Percentiles rank a stretch among this genome's conserved stretches.
Evolutionary conservation across 2,888 invertebrate species (phyloP).

Genomic region (Eupeodes luniger): DNA sequence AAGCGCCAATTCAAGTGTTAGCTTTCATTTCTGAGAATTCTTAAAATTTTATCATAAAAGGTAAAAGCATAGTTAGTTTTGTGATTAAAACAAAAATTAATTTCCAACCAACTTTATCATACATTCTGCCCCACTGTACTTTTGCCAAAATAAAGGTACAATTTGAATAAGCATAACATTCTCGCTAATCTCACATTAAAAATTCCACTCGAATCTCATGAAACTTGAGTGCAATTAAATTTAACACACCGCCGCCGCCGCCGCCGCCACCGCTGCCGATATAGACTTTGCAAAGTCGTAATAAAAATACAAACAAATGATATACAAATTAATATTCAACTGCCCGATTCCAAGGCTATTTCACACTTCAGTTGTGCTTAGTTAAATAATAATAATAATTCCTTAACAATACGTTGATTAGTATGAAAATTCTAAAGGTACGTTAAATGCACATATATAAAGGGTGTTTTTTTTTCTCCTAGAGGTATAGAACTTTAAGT

Average conservation of each 20-base stretch:
- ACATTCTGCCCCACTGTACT: not conserved
- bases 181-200: conserved; percentile 10
- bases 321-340: conserved; percentile 13
- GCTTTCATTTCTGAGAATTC: too few relatives aligned
- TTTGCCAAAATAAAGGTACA: not conserved
- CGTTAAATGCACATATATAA: not conserved
- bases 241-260: not conserved
- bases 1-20: too few relatives aligned
- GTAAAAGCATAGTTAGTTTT: too few relatives aligned
- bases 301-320: not conserved
- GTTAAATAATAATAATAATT: conserved; percentile 25
- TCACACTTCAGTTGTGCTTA: conserved; percentile 28
- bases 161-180: not conserved
- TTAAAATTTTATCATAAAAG: too few relatives aligned
- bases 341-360: conserved; percentile 6
- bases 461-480: too few relatives aligned
- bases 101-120: not conserved
- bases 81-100: too few relatives aligned
- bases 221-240: conserved; percentile 36
- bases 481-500: too few relatives aligned
- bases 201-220: conserved; percentile 24
- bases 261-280: not conserved
- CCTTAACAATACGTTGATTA: conserved; percentile 15
- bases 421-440: not conserved
- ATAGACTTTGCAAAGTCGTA: conserved; percentile 7